Evolutionary conservation across 2,888 invertebrate genomes (phyloP), one percentile per base, ranked within the genome.

Genomic region (Meandrusa payeni): DNA sequence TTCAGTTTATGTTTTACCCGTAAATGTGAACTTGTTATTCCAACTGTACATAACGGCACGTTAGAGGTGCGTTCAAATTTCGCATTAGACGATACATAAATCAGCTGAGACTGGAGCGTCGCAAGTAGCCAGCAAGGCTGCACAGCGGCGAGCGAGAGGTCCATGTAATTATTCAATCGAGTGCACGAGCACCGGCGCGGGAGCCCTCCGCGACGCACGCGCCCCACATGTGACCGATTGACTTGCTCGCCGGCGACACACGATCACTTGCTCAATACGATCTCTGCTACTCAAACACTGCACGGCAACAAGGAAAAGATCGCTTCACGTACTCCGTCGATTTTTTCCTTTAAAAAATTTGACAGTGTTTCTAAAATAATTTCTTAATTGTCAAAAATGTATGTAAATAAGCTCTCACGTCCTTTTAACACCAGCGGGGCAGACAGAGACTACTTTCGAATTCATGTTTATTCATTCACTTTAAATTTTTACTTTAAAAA

Each of bases 81-180:
- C 27, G 33, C 33, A 41, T 33, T 41, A 27, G 15, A 6, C 13
- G 9, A 20, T 5, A 24, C 10, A 40, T 11, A 27, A 33, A 33
- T 33, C 20, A 20, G 9, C 10, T 19, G 4, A 9, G 19, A 11
- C 19, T 26, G 42, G 48, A 48, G 46, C 40, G 57, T 59, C n/a
- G 64, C 57, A 57, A 61, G 61, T 56, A 47, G 43, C 39, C 23
- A 68, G 65, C 76, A 76, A 78, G 76, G 74, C 75, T 78, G 68
- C 64, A 61, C 60, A 59, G 57, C 61, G 65, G 63, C 61, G 67
- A 19, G 17, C 31, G 27, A 43, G 60, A 73, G 74, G 73, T 75
- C 68, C 67, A 71, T 67, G 75, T 78, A 70, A 85, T 85, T 78
- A 81, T 81, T 58, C 76, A 83, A 82, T 82, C 69, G 68, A 80